phyloP scores from a whole-genome alignment of 2,888 invertebrate genomes.

The Phaonia tiefii region DNA sequence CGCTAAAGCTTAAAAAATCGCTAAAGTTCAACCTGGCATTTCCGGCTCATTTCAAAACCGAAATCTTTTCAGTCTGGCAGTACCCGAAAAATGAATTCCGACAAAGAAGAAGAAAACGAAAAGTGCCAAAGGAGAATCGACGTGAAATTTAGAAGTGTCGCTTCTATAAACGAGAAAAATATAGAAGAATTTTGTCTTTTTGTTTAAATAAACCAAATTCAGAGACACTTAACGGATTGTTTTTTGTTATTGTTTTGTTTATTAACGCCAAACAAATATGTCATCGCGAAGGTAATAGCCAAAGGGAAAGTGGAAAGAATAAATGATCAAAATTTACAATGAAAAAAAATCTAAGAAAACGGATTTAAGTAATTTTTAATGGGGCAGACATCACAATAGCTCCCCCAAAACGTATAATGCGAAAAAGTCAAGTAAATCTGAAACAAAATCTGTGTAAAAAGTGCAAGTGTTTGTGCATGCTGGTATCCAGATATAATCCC shows the following conservation, averaged over 20 bases:
- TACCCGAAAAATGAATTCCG: background rate
- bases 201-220: background rate
- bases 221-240: conserved; percentile 22
- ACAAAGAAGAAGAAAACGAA: conserved; percentile 45
- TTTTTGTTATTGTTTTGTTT: conserved; percentile 44
- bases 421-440: no score
- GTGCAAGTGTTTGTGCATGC: conserved; percentile 36
- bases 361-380: no score
- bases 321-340: background rate
- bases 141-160: conserved; percentile 8
- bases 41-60: no score
- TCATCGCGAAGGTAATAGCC: conserved; percentile 78
- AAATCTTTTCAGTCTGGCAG: background rate
- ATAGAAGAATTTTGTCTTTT: background rate
- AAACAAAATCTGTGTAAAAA: conserved; percentile 20
- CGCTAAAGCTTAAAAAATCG: no score
- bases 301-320: conserved; percentile 70
- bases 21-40: no score
- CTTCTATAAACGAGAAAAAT: background rate
- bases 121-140: conserved; percentile 58
- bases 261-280: conserved; percentile 70
- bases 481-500: conserved; percentile 49
- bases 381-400: no score
- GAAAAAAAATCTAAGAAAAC: conserved; percentile 50
- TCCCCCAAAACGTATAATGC: no score